These are phyloP conservation scores for Chromis chromis DNA, from an alignment of 2,797 vertebrate species.

Conservation along the genomic window DNA sequence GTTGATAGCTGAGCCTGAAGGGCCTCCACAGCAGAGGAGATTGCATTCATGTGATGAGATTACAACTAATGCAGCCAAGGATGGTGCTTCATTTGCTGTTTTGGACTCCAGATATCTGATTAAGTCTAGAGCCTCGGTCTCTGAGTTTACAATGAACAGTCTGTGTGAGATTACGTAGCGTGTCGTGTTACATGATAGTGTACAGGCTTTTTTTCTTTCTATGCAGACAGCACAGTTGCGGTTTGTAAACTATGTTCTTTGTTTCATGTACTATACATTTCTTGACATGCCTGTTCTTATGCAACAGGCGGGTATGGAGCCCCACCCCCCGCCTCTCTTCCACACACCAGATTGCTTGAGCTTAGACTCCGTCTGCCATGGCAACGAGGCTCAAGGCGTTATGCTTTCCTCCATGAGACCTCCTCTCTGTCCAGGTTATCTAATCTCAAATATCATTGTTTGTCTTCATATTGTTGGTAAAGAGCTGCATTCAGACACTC, in stretches of 20 bases:
- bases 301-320: slow-evolving; percentile 33
- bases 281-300: slow-evolving; percentile 43
- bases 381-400: slow-evolving; percentile 31
- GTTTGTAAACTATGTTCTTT: slow-evolving; percentile 16
- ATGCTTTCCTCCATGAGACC: slow-evolving; percentile 17
- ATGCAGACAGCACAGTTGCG: not conserved
- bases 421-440: slow-evolving; percentile 20
- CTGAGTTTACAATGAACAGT: not conserved
- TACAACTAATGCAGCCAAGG: slow-evolving; percentile 23
- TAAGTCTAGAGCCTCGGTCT: slow-evolving; percentile 25
- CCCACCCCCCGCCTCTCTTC: slow-evolving; percentile 32
- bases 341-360: slow-evolving; percentile 43
- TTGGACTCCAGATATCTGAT: slow-evolving; percentile 36
- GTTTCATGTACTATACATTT: slow-evolving; percentile 10
- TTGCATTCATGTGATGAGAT: slow-evolving; percentile 52
- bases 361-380: slow-evolving; percentile 45
- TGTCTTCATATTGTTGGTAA: not conserved
- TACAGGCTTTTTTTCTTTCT: not conserved
- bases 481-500: not conserved
- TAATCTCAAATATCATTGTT: slow-evolving; percentile 14
- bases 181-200: not conserved
- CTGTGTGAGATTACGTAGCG: not conserved
- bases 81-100: slow-evolving; percentile 50
- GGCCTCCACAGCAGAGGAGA: slow-evolving; percentile 4
- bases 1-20: slow-evolving; percentile 8